Evolutionary conservation across 2,888 invertebrate species (phyloP).

Genomic region (Ophonus ardosiacus): DNA sequence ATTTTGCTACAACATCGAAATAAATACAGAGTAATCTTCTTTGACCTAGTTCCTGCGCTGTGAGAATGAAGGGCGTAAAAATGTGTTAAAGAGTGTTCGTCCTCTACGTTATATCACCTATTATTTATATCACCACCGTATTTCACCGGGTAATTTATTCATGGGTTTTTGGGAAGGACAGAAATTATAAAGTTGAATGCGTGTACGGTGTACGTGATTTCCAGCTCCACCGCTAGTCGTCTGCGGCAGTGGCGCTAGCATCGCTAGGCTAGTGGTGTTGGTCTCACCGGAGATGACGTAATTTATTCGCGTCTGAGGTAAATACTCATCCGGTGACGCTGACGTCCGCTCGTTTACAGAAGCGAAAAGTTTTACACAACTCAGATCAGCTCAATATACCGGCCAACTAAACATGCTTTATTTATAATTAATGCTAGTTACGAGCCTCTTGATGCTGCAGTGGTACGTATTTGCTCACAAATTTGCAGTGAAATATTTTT

Average conservation of each 20-base stretch:
- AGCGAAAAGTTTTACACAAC: not conserved
- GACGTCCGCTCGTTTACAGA: not conserved
- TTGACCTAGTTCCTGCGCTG: not conserved
- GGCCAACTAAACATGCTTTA: not conserved
- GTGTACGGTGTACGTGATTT: slow-evolving; percentile 18
- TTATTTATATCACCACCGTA: slow-evolving; percentile 50
- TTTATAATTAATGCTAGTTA: not conserved
- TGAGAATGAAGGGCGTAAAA: not conserved
- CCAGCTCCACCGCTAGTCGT: not conserved
- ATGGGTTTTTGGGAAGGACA: slow-evolving; percentile 50
- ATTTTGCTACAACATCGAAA: not conserved
- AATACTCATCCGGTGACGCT: slow-evolving; percentile 26
- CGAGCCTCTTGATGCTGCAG: not conserved
- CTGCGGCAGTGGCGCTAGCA: not conserved
- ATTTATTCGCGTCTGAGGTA: slow-evolving; percentile 45
- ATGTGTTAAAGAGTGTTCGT: not conserved
- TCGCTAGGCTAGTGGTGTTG: not conserved
- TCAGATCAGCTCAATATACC: not conserved
- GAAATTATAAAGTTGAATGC: slow-evolving; percentile 56
- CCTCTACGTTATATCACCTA: slow-evolving; percentile 38
- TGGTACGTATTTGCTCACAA: not conserved
- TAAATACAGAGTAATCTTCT: not conserved
- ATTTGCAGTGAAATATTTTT: not conserved
- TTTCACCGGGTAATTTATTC: slow-evolving; percentile 53
- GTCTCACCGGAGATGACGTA: slow-evolving; percentile 38